phyloP scores from a whole-genome alignment of 2,797 vertebrate genomes.

The Varecia variegata region DNA sequence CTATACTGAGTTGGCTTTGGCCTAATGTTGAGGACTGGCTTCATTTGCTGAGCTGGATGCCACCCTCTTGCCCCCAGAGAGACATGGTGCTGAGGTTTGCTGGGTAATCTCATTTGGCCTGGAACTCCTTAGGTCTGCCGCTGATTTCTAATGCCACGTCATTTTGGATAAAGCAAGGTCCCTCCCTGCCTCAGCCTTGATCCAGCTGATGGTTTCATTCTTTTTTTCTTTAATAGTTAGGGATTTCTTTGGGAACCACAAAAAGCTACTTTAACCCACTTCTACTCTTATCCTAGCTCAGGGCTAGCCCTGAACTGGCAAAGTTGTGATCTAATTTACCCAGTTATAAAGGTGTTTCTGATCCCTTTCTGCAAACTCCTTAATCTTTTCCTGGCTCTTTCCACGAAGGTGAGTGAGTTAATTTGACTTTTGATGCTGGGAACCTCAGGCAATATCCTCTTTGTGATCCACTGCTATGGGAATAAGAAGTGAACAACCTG shows the following conservation, averaged over 20 bases:
- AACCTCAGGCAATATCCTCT: slow-evolving; percentile 3
- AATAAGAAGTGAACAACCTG: slow-evolving; percentile 43
- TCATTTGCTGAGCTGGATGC: slow-evolving; percentile 38
- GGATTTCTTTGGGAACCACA: slow-evolving; percentile 39
- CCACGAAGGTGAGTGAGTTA: slow-evolving; percentile 71
- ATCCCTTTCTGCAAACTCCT: slow-evolving; percentile 58
- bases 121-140: slow-evolving; percentile 48
- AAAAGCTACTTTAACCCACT: slow-evolving; percentile 49
- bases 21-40: slow-evolving; percentile 39
- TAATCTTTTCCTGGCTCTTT: slow-evolving; percentile 58
- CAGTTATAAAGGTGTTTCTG: slow-evolving; percentile 56
- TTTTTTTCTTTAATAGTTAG: slow-evolving; percentile 48
- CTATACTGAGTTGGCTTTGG: slow-evolving; percentile 45
- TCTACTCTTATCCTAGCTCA: slow-evolving; percentile 56
- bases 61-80: slow-evolving; percentile 53
- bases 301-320: slow-evolving; percentile 44
- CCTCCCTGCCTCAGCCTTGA: slow-evolving; percentile 58
- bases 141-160: slow-evolving; percentile 46
- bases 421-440: slow-evolving; percentile 51
- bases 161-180: slow-evolving; percentile 55
- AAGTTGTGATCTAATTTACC: slow-evolving; percentile 55
- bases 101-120: slow-evolving; percentile 66
- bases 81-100: slow-evolving; percentile 73
- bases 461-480: neutral
- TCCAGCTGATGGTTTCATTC: slow-evolving; percentile 48